These are phyloP conservation scores for Spinus olivaceus DNA, from an alignment of 2,797 vertebrate genomes.

Conservation along the genomic window DNA sequence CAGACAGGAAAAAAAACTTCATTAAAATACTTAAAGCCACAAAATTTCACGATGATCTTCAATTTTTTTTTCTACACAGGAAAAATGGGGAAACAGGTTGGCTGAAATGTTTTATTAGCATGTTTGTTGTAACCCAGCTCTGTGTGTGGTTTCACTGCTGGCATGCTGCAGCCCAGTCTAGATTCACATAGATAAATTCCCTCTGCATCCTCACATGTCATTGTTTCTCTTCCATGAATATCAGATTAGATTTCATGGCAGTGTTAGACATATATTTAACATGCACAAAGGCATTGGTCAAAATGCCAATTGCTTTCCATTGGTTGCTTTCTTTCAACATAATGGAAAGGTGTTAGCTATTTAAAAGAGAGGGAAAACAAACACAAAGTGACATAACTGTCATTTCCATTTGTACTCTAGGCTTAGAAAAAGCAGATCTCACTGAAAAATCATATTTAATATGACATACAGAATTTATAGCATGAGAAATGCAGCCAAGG, in stretches of 20 bases:
- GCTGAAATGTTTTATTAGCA: neutral
- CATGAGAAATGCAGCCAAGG: neutral
- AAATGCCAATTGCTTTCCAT: neutral
- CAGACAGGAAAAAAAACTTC: neutral
- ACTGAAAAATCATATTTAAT: neutral
- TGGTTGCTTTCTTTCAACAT: neutral
- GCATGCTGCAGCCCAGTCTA: neutral
- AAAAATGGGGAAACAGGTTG: neutral
- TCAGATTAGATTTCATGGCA: neutral
- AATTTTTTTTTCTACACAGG: neutral
- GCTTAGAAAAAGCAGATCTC: neutral
- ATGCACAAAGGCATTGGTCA: neutral
- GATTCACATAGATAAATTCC: neutral
- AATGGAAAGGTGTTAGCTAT: neutral
- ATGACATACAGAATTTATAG: conserved; percentile 15
- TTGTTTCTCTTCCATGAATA: neutral
- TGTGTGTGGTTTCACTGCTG: neutral
- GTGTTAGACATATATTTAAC: neutral
- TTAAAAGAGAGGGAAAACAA: conserved; percentile 13
- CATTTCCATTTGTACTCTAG: neutral
- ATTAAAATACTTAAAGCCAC: neutral
- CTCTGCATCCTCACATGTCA: neutral
- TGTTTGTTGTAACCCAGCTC: neutral
- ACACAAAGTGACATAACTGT: neutral
- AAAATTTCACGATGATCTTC: neutral